These are phyloP conservation scores for Tipula confusa DNA, from an alignment of 2,888 invertebrate species.

Conservation along the genomic window DNA sequence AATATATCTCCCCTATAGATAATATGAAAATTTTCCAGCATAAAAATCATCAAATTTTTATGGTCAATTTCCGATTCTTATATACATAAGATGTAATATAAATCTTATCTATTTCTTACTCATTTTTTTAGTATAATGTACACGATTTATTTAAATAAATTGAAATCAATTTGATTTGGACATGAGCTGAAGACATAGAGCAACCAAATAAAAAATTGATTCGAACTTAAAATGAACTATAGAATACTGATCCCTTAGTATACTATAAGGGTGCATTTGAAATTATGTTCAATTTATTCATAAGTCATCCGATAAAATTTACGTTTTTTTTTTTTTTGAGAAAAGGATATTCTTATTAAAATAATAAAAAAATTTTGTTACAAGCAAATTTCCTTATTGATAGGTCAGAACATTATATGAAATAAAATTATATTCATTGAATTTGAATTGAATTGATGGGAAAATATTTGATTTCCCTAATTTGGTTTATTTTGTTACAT, in stretches of 20 bases:
- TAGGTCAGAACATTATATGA: not conserved
- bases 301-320: not conserved
- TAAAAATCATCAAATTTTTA: slow-evolving; percentile 9
- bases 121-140: not conserved
- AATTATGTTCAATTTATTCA: not conserved
- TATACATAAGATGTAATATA: not conserved
- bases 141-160: slow-evolving; percentile 20
- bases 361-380: not conserved
- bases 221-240: not conserved
- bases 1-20: not conserved
- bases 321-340: not conserved
- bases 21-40: not conserved
- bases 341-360: not conserved
- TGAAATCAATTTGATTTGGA: slow-evolving; percentile 20
- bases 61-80: slow-evolving; percentile 21
- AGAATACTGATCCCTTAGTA: not conserved
- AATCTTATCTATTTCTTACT: not conserved
- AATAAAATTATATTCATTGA: not conserved
- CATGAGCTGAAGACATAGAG: not conserved
- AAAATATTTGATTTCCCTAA: slow-evolving; percentile 25
- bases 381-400: slow-evolving; percentile 6
- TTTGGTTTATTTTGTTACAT: not conserved
- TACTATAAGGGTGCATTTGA: not conserved
- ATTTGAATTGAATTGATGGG: slow-evolving; percentile 20
- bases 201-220: not conserved